These are phyloP conservation scores for Drosophila rellima DNA, from an alignment of 2,888 invertebrate genomes.

Conservation along the genomic window DNA sequence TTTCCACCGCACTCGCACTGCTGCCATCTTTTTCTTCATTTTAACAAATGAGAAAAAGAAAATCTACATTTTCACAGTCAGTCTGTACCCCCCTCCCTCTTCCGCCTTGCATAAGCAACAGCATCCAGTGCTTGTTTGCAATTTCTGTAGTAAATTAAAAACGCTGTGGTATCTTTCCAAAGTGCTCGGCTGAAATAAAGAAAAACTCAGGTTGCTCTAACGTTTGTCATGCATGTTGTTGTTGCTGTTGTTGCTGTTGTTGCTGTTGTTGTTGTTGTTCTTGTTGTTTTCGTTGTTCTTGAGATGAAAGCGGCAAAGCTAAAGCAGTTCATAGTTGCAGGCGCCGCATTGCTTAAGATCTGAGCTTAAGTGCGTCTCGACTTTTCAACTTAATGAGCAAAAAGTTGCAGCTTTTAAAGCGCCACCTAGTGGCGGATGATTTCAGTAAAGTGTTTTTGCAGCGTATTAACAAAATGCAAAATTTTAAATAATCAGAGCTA, in stretches of 20 bases:
- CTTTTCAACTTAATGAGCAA: slow-evolving; percentile 66
- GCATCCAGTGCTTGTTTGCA: slow-evolving; percentile 50
- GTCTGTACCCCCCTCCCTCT: slow-evolving; percentile 4
- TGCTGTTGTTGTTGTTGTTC: slow-evolving; percentile 3
- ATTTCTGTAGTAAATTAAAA: slow-evolving; percentile 79
- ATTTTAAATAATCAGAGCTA: background rate
- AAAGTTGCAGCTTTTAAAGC: slow-evolving; percentile 37
- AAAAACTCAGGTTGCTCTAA: slow-evolving; percentile 45
- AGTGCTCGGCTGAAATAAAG: slow-evolving; percentile 53
- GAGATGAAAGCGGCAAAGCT: slow-evolving; percentile 11
- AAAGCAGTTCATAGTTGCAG: slow-evolving; percentile 19
- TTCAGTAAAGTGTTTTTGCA: slow-evolving; percentile 3
- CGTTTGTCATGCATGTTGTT: slow-evolving; percentile 58
- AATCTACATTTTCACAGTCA: slow-evolving; percentile 57
- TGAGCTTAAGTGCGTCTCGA: slow-evolving; percentile 58
- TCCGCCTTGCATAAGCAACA: slow-evolving; percentile 22
- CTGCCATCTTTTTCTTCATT: slow-evolving; percentile 53
- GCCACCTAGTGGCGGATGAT: background rate
- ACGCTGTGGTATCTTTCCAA: slow-evolving; percentile 67
- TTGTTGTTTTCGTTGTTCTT: slow-evolving; percentile 19
- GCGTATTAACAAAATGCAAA: background rate
- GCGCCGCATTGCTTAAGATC: slow-evolving; percentile 25
- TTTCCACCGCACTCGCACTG: slow-evolving; percentile 16
- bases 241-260: background rate
- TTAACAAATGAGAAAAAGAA: slow-evolving; percentile 52